Base-by-base conservation (phyloP, 1,140 invertebrate species). In the Trypoxylus dichotomus region DNA sequence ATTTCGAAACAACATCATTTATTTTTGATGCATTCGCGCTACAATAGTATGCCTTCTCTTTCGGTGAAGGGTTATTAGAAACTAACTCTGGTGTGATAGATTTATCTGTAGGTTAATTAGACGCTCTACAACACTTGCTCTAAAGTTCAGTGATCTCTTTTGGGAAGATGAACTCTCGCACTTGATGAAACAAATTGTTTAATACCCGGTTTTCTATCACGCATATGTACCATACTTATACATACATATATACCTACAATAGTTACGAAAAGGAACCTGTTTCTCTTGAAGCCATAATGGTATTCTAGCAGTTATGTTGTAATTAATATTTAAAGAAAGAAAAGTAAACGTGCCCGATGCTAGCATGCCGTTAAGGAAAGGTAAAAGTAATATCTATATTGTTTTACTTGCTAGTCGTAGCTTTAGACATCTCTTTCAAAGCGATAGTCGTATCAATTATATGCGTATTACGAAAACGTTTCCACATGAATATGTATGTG, bases 301-400 rank as follows among this genome's bases (percentile, higher is more conserved):
- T 27, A 68, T 29, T 68, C 21, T 68, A 68, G 11, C 24, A 68
- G 60, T 24, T 27, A 27, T 24, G 24, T 29, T 68, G 60, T 68
- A 68, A 68, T 68, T 68, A 68, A 68, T 68, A 68, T 68, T 68
- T 68, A 68, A 68, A 68, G 27, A 68, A 68, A 68, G 60, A 68
- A 68, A 68, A 68, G 60, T 68, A 68, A 68, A 68, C 60, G 60
- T 68, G 60, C 27, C 0, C 27, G 60, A 5, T 3, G 27, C 60
- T 25, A 27, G 47, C 27, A 29, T 68, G 60, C 60, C 60, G 60
- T 68, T 68, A 68, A 27, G 60, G 60, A 68, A 68, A 68, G 24
- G 60, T 68, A 68, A 68, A 68, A 68, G 60, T 68, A 68, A 68
- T 68, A 68, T 68, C 10, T 68, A 68, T 29, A 68, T 68, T 68